A percentile compares a stretch with the other conserved stretches of the same genome.
Conservation (phyloP, 2,888 invertebrate species). For the Platycheirus albimanus region DNA sequence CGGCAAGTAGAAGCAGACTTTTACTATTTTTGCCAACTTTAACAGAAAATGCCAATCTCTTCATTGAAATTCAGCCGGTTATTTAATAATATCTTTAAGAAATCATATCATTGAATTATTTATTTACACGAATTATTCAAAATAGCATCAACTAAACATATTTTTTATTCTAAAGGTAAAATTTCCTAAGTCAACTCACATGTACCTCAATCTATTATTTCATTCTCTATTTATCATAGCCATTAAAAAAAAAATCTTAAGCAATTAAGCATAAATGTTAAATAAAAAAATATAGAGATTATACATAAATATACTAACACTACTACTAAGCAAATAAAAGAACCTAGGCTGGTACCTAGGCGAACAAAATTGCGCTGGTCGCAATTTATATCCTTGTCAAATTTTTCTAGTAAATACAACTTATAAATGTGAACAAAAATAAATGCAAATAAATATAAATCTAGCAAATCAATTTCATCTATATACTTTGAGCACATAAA, state of each 20-base stretch:
- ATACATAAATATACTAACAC: constrained; percentile 59
- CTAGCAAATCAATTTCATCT: no score
- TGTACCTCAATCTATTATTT: background rate
- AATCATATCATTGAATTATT: background rate
- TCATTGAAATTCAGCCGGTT: background rate
- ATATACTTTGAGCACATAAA: background rate
- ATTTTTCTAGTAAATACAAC: no score
- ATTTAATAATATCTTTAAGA: background rate
- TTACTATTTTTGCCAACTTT: no score
- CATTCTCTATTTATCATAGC: constrained; percentile 3
- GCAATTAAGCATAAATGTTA: constrained; percentile 55
- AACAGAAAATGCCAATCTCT: no score
- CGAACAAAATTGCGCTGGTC: constrained; percentile 56
- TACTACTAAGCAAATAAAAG: constrained; percentile 71
- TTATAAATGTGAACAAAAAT: background rate
- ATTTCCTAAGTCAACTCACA: background rate
- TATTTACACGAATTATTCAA: background rate
- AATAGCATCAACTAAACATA: background rate
- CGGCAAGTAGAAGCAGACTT: no score
- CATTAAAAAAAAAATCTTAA: constrained; percentile 32
- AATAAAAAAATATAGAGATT: constrained; percentile 4
- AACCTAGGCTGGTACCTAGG: constrained; percentile 76
- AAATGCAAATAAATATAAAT: background rate
- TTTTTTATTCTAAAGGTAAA: background rate
- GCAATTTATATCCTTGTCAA: constrained; percentile 31